Evolutionary conservation across 1,140 invertebrate species (phyloP), one percentile per base, ranked within the genome.

Genomic region (Bombus balteatus): DNA sequence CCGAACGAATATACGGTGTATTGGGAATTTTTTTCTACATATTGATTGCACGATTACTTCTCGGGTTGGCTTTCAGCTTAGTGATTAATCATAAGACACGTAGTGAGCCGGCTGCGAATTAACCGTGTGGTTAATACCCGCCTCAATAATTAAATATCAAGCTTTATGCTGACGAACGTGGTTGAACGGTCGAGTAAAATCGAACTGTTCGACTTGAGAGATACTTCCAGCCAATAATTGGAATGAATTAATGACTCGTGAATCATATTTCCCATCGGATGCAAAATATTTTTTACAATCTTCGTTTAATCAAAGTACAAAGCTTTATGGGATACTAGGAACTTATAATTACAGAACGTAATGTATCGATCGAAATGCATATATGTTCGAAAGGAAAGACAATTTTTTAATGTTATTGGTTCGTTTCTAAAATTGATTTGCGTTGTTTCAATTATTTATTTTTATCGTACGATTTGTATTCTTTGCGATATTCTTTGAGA

Each of bases 71-170:
- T 28, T 37, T 53, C 73, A 37, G 43, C 5, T 57, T 75, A 75
- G 37, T 75, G 47, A 75, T 75, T 75, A 75, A 75, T 75, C 47
- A 75, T 37, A 57, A 57, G 32, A 57, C 73, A 8, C 28, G 34
- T 37, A 9, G 34, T 13, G n/a, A 18, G 41, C n/a, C n/a, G 72
- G 28, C 41, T 47, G 47, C 47, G 47, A 57, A 75, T 75, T 75
- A 57, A 75, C 47, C 32, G 25, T 12, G 32, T 34, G 47, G 47
- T 75, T 75, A 75, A 75, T 75, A 75, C 47, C 73, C 28, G 47
- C 22, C 59, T 65, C 12, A 43, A 34, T 41, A 78, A 78, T 78
- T 78, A 78, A 78, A 78, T 78, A 78, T 65, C 76, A 78, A n/a
- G 37, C 39, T 66, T 78, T 41, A 39, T 34, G 57, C 57, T 78